A percentile compares a stretch with the other conserved stretches of the same genome.
Conservation (phyloP, 2,797 vertebrate genomes). For the Cheirogaleus major region DNA sequence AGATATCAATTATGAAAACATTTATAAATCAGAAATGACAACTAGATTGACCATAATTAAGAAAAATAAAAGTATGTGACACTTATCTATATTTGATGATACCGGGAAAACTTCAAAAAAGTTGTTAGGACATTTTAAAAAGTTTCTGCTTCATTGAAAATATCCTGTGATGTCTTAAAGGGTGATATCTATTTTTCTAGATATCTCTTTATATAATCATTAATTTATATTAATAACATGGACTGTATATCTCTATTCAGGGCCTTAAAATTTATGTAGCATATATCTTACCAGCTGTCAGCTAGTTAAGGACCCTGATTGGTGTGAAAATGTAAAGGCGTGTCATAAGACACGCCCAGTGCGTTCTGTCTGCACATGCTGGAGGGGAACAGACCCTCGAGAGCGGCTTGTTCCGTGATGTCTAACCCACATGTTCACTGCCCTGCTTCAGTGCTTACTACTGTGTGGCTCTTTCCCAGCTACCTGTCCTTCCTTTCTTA, state of each 20-base stretch:
- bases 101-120: not conserved
- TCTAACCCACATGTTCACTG: accelerated
- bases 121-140: not conserved
- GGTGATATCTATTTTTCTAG: not conserved
- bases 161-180: not conserved
- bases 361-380: accelerated
- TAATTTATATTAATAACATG: accelerated
- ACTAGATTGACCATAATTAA: not conserved
- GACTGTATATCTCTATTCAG: not conserved
- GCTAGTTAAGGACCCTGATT: not conserved
- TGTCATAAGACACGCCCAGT: accelerated
- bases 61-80: not conserved
- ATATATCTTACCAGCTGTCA: accelerated
- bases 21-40: not conserved
- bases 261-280: not conserved
- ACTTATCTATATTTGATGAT: not conserved
- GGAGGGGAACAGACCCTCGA: accelerated
- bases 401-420: accelerated
- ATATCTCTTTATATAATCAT: not conserved
- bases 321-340: accelerated
- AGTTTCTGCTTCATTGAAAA: not conserved
- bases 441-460: not conserved
- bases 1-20: not conserved
- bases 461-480: not conserved
- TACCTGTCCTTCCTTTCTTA: too few relatives aligned